These are phyloP conservation scores for Hesperophylax magnus DNA, from an alignment of 1,140 invertebrate species.

Conservation along the genomic window DNA sequence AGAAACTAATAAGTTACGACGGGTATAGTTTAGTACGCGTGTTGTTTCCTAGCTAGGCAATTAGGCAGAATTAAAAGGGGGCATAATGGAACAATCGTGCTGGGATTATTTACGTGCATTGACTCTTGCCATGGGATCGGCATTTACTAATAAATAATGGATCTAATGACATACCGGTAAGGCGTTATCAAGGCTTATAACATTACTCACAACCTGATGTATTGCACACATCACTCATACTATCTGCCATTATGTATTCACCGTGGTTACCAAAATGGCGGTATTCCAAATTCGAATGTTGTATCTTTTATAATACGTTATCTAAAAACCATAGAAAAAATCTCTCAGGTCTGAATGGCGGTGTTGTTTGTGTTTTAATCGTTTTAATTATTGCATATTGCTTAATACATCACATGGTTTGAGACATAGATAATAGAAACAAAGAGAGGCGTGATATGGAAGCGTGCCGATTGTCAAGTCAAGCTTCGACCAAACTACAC, in stretches of 20 bases:
- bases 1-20: too few relatives aligned
- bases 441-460: too few relatives aligned
- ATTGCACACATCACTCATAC: conserved; percentile 27
- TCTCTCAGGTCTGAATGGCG: not conserved
- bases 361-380: not conserved
- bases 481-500: too few relatives aligned
- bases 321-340: not conserved
- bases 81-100: conserved; percentile 22
- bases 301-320: not conserved
- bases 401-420: not conserved
- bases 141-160: conserved; percentile 21
- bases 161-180: conserved; percentile 5
- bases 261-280: conserved; percentile 2
- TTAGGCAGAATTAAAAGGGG: conserved; percentile 13
- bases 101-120: conserved; percentile 10
- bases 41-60: not conserved
- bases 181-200: conserved; percentile 4
- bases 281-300: not conserved
- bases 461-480: too few relatives aligned
- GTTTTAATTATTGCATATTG: not conserved
- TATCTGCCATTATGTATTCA: conserved; percentile 8
- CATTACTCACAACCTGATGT: not conserved
- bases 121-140: conserved; percentile 7
- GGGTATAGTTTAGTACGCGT: too few relatives aligned
- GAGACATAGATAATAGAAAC: too few relatives aligned